Evolutionary conservation across 2,888 invertebrate genomes (phyloP).

Genomic region (Hyposoter dolosus): DNA sequence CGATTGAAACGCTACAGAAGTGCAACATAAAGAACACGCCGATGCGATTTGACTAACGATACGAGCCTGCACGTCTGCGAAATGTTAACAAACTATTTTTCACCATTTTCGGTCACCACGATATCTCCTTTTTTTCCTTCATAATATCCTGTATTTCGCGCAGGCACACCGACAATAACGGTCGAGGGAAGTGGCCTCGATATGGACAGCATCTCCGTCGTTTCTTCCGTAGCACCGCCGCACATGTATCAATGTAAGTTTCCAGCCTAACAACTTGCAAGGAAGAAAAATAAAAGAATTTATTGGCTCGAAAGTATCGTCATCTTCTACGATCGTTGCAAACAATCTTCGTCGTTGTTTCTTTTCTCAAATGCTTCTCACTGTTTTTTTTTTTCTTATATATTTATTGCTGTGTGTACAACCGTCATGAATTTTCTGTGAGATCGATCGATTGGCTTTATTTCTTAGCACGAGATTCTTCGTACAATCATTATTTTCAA

Average conservation of each 20-base stretch:
- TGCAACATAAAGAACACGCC: slow-evolving; percentile 73
- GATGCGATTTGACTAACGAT: slow-evolving; percentile 22
- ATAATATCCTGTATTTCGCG: slow-evolving; percentile 79
- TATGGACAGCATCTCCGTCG: slow-evolving; percentile 90
- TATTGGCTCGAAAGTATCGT: slow-evolving; percentile 30
- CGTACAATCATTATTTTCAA: neutral
- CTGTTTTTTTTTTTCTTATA: slow-evolving; percentile 21
- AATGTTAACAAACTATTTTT: slow-evolving; percentile 10
- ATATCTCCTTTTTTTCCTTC: slow-evolving; percentile 65
- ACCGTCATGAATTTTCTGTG: slow-evolving; percentile 47
- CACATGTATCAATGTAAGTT: slow-evolving; percentile 91
- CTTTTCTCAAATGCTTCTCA: slow-evolving; percentile 26
- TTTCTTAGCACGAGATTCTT: slow-evolving; percentile 42
- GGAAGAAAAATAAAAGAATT: slow-evolving; percentile 29
- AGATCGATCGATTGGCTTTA: slow-evolving; percentile 30
- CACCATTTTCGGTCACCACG: slow-evolving; percentile 40
- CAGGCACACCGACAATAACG: slow-evolving; percentile 84
- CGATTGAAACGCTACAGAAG: slow-evolving; percentile 52
- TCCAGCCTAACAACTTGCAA: slow-evolving; percentile 72
- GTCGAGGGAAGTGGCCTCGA: slow-evolving; percentile 88
- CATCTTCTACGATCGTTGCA: slow-evolving; percentile 28
- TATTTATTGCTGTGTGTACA: slow-evolving; percentile 56
- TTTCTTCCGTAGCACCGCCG: slow-evolving; percentile 88
- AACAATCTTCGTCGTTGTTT: slow-evolving; percentile 20
- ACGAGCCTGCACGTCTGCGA: slow-evolving; percentile 44